Evolutionary conservation across 2,888 invertebrate species (phyloP), one percentile per base, ranked within the genome.

Genomic region (Erannis defoliaria): DNA sequence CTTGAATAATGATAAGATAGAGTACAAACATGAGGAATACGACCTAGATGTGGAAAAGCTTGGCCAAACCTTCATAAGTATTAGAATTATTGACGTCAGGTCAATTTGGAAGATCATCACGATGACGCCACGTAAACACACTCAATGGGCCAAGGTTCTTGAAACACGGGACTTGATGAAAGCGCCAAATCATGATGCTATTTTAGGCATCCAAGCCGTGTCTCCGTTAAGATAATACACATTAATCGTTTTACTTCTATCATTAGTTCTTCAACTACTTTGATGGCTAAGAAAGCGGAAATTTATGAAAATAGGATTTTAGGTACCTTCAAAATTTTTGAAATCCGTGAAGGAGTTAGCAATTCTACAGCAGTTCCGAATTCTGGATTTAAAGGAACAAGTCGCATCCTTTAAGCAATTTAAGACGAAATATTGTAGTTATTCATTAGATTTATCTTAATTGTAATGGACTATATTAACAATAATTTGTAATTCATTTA

Each of bases 81-180:
- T 9, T 21, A 35, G 21, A 33, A 16, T 21, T 0, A 23, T 14
- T 43, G 54, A 35, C 56, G 48, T 51, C 51, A 55, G 23, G 50
- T 61, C 55, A 55, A 50, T 46, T 46, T 40, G 40, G 55, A 40
- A 57, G 63, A 57, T 54, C 49, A 31, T 46, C 48, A 33, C 31
- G 62, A 50, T 62, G 62, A 62, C 62, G 57, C 43, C 38, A 38
- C 35, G 26, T 18, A 42, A 53, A 62, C 54, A 43, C n/a, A 4
- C 48, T 57, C 35, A 57, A 53, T 62, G 54, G 62, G 54, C 57
- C 62, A 62, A 62, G 62, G 62, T 54, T 51, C 53, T 23, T n/a
- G 19, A 48, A 40, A 31, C 38, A 29, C 40, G 29, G 48, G 19
- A 33, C 31, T 42, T 50, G 55, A 50, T 51, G 50, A 38, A 45